These are phyloP conservation scores for Heliconius aoede DNA, from an alignment of 2,888 invertebrate genomes.

Conservation along the genomic window DNA sequence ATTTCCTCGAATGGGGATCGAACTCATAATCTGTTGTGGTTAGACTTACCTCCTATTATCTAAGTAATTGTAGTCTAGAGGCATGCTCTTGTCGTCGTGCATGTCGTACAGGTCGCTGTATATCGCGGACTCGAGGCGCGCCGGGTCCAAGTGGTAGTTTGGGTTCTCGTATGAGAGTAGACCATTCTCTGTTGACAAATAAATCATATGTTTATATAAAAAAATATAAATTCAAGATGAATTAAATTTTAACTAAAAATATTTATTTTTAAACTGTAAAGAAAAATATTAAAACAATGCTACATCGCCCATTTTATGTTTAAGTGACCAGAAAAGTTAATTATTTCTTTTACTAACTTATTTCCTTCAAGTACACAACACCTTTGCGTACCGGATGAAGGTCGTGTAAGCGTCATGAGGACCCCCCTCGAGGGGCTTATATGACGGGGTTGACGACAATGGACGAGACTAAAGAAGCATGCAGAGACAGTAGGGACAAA, in stretches of 20 bases:
- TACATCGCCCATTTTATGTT: too few relatives aligned
- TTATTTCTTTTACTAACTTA: too few relatives aligned
- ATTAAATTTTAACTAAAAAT: not conserved
- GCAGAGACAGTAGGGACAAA: too few relatives aligned
- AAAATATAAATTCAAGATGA: not conserved
- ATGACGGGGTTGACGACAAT: too few relatives aligned
- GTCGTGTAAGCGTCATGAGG: too few relatives aligned
- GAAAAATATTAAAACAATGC: too few relatives aligned
- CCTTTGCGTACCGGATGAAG: too few relatives aligned
- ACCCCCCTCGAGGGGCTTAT: too few relatives aligned
- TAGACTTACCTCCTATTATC: constrained; percentile 80
- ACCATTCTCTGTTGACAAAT: constrained; percentile 90
- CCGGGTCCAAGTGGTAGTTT: constrained; percentile 92
- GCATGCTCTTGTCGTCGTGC: constrained; percentile 85
- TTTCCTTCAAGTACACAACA: too few relatives aligned
- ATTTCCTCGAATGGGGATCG: not conserved
- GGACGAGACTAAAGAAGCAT: too few relatives aligned
- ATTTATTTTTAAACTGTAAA: too few relatives aligned
- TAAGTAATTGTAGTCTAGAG: constrained; percentile 79
- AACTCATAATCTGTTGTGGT: not conserved
- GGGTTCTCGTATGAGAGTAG: constrained; percentile 95
- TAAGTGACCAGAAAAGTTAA: too few relatives aligned
- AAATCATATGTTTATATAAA: constrained; percentile 2
- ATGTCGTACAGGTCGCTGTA: constrained; percentile 89
- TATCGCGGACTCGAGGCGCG: constrained; percentile 89